Evolutionary conservation across 2,888 invertebrate species (phyloP).

Genomic region (Cylloceria caligata): DNA sequence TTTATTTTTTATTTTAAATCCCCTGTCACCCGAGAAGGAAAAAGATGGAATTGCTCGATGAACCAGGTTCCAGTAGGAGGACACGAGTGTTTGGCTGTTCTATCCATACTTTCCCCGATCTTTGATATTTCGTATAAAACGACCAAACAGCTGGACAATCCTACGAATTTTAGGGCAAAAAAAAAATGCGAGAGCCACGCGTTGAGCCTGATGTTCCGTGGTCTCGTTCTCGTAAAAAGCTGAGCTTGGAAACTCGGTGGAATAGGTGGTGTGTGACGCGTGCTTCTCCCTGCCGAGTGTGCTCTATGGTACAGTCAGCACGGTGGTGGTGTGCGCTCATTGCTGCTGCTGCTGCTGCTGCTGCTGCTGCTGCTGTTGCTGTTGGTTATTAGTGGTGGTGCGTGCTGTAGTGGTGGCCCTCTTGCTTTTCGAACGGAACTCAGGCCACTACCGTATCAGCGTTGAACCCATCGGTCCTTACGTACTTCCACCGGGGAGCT

Average conservation of each 20-base stretch:
- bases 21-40: neutral
- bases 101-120: neutral
- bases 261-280: conserved; percentile 67
- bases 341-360: conserved; percentile 32
- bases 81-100: neutral
- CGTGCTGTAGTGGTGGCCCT: conserved; percentile 58
- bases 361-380: conserved; percentile 6
- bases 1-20: conserved; percentile 1
- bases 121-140: neutral
- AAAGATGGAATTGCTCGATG: neutral
- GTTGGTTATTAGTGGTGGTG: conserved; percentile 44
- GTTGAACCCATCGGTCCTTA: conserved; percentile 65
- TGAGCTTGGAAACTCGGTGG: conserved; percentile 47
- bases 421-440: conserved; percentile 71
- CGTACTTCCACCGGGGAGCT: conserved; percentile 49
- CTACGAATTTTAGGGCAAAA: neutral
- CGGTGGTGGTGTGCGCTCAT: conserved; percentile 47
- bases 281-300: conserved; percentile 66
- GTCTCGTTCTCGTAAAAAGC: conserved; percentile 31
- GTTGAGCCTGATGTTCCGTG: conserved; percentile 9
- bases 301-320: conserved; percentile 36
- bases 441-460: conserved; percentile 68
- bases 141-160: conserved; percentile 13
- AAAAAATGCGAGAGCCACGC: conserved; percentile 22
- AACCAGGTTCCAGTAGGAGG: neutral